Evolutionary conservation across 2,797 vertebrate genomes (phyloP).

Genomic region (Danio jaintianensis): DNA sequence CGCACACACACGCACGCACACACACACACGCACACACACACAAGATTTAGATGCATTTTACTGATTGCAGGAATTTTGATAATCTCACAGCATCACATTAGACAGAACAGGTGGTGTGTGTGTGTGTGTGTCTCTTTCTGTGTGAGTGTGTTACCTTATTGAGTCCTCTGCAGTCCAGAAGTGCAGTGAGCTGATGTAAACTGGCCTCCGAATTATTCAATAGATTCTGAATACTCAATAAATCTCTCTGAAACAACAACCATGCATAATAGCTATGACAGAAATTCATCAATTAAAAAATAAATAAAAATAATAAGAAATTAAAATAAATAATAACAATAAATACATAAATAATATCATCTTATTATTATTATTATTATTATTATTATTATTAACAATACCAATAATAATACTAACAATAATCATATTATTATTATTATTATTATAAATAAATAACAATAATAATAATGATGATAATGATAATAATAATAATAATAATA

Average conservation of each 20-base stretch:
- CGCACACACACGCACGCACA: slow-evolving; percentile 82
- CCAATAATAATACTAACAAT: no score
- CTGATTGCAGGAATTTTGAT: slow-evolving; percentile 13
- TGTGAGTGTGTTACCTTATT: slow-evolving; percentile 90
- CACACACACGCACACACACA: slow-evolving; percentile 34
- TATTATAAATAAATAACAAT: no score
- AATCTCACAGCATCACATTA: not conserved
- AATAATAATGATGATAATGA: no score
- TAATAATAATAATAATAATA: no score
- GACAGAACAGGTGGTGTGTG: not conserved
- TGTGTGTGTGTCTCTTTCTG: no score
- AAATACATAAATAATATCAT: not conserved
- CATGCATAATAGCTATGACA: slow-evolving; percentile 11
- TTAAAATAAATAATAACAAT: not conserved
- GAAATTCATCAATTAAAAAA: not conserved
- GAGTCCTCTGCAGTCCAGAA: slow-evolving; percentile 94
- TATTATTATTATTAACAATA: no score
- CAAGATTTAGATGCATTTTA: slow-evolving; percentile 15
- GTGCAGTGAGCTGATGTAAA: slow-evolving; percentile 93
- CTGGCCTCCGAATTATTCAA: slow-evolving; percentile 90
- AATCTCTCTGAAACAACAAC: slow-evolving; percentile 84
- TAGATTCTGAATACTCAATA: slow-evolving; percentile 86
- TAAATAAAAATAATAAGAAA: not conserved
- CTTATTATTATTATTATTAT: no score
- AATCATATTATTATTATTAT: no score